Base-by-base conservation (phyloP, 1,140 invertebrate species). In the Drosophila pseudoananassae region DNA sequence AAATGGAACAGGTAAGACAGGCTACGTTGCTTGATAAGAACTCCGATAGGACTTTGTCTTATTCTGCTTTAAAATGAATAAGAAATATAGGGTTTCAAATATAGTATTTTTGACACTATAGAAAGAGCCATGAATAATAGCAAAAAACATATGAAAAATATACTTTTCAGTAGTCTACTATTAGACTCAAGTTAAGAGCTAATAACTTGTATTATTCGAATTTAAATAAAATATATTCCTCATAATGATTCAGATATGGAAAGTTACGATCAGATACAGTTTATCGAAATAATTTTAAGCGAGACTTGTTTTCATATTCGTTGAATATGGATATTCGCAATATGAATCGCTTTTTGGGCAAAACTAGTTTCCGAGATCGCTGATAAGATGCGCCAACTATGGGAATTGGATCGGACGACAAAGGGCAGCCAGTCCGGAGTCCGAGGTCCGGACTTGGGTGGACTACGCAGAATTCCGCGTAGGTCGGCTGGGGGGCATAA, bases 1-100 rank as follows among this genome's bases (percentile, higher is more conserved):
- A 84, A 85, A 80, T 46, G 81, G 36, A 14, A 57, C 81, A 84
- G 81, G 81, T 83, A 83, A 72, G 31, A 61, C 64, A 49, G 54
- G 56, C 57, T 61, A 63, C 74, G 63, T 56, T 47, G 69, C n/a
- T 33, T 61, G 78, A 81, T 81, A 82, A 81, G 73, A 36, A 8
- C 20, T 14, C 23, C 33, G 66, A 57, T 64, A 66, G 14, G 40
- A 66, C 60, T 23, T 7, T 27, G 45, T 17, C 8, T 15, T 46
- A 10, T 20, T 3, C 9, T 15, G 14, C 40, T 43, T 14, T 8
- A 5, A 15, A 36, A 4, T 12, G 0, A 36, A 12, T 12, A 10
- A 4, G 33, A 33, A 33, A 12, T 33, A 10, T 33, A 3, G 31
- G 31, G 8, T 33, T 10, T 33, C 10, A 9, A 1, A 29, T 33